Conservation (phyloP, 2,113 vertebrate species). For the Ictalurus furcatus region DNA sequence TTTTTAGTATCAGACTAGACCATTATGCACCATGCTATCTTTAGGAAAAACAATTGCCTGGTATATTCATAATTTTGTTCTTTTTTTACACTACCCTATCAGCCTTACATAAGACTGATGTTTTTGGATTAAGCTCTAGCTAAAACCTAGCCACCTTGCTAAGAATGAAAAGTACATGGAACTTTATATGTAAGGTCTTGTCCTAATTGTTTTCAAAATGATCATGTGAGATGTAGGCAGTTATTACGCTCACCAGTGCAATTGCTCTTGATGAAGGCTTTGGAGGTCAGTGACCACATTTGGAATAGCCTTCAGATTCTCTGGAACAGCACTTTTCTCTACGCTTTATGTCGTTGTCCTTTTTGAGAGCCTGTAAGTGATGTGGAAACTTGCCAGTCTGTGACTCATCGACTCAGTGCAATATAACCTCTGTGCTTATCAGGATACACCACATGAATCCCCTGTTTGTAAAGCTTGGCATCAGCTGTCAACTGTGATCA, state of each 20-base stretch:
- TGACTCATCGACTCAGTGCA: background rate
- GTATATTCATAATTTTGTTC: background rate
- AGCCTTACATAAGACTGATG: too few relatives aligned
- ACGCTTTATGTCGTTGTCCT: conserved; percentile 35
- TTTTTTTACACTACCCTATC: background rate
- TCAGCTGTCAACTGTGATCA: conserved; percentile 8
- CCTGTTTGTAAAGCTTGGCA: background rate
- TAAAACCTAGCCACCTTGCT: conserved; percentile 7
- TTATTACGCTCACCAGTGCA: conserved; percentile 40
- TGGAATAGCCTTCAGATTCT: conserved; percentile 38
- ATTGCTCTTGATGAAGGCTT: conserved; percentile 35
- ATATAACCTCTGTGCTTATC: conserved; percentile 35
- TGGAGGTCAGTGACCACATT: conserved; percentile 45
- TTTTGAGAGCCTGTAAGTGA: conserved; percentile 32
- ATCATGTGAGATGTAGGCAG: background rate
- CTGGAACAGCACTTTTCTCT: conserved; percentile 34
- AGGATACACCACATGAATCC: conserved; percentile 14
- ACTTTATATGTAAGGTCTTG: background rate
- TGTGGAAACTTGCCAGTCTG: conserved; percentile 35
- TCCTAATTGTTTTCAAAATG: conserved; percentile 30
- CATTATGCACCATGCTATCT: background rate
- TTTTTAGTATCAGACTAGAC: conserved; percentile 62
- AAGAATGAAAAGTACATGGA: background rate
- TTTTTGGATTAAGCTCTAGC: background rate
- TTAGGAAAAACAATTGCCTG: background rate